Evolutionary conservation across 2,797 vertebrate genomes (phyloP), one percentile per base, ranked within the genome.

Genomic region (Argentina silus): DNA sequence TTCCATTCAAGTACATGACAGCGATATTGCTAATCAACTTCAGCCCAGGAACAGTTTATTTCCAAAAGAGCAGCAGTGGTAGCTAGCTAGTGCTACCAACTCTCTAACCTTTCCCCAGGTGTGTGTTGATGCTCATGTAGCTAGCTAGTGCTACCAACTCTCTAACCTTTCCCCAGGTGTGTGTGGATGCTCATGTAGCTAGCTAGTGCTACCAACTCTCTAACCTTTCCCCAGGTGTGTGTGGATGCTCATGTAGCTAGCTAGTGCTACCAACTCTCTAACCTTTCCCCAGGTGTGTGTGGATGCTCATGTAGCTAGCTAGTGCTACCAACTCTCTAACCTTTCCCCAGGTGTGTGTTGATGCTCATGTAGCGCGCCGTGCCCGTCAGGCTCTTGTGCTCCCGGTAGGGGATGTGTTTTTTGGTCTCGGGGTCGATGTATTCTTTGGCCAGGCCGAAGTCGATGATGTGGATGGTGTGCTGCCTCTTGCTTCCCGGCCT

Each of bases 391-490:
- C 98, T 99, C 93, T 99, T 99, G 95, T 99, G 98, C 94, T 99
- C 98, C 87, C 97, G 93, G 93, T 98, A 98, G 0, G 97, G 98
- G 96, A 99, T 99, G 95, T 99, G 98, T 96, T 99, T 99, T 96
- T 97, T 97, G 95, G 98, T 99, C 96, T 99, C 98, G 0, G 98
- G 97, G 92, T 99, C 98, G 15, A 98, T 98, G 85, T 98, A 99
- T 89, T 99, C 98, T 96, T 99, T 99, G 94, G 98, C 98, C 93
- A 99, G 94, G 90, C 98, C 98, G 83, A 99, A 99, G 94, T 99
- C 98, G 0, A 99, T 99, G 88, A 99, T 99, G 95, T 99, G 97
- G 90, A 99, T 97, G 81, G 96, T 96, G 87, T 98, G 96, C 86
- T 99, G 98, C 86, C 97, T 92, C 89, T 96, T 97, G 92, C 94